A percentile compares a stretch with the other conserved stretches of the same genome.
Conservation (phyloP, 2,797 vertebrate species). For the Melanotaenia parkinsoni region DNA sequence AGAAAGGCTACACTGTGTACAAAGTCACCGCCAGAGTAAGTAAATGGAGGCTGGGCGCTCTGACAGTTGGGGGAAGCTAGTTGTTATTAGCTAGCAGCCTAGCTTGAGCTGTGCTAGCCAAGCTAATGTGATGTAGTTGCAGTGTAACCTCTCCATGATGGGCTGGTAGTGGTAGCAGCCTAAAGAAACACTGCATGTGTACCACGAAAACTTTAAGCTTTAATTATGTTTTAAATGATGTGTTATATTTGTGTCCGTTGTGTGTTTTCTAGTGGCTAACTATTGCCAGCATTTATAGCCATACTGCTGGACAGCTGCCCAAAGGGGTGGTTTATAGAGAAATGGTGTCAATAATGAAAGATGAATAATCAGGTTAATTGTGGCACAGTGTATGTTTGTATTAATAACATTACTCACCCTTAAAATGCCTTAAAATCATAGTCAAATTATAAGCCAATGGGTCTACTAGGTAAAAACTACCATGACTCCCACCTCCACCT, state of each 20-base stretch:
- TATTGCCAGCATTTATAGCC: constrained; percentile 13
- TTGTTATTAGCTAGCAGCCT: constrained; percentile 48
- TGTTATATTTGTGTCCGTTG: not conserved
- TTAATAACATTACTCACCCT: not conserved
- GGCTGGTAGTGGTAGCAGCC: not conserved
- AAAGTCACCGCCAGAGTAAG: constrained; percentile 97
- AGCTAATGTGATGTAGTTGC: constrained; percentile 41
- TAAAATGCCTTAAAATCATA: not conserved
- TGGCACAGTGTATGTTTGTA: not conserved
- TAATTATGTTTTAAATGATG: not conserved
- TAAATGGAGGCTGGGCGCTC: constrained; percentile 25
- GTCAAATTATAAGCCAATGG: not conserved
- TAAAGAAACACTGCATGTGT: not conserved
- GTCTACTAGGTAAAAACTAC: not conserved
- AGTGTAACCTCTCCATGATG: not conserved
- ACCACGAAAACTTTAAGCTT: not conserved
- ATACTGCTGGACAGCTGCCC: not conserved
- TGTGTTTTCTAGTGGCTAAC: constrained; percentile 3
- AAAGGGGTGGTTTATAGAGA: not conserved
- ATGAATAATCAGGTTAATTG: not conserved
- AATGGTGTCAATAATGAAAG: not conserved
- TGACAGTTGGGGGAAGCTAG: constrained; percentile 52
- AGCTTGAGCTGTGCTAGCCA: constrained; percentile 34
- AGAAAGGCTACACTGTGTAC: constrained; percentile 95
- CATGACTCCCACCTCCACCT: not conserved